phyloP scores from a whole-genome alignment of 2,888 invertebrate species.

The Pyrrhosoma nymphula region DNA sequence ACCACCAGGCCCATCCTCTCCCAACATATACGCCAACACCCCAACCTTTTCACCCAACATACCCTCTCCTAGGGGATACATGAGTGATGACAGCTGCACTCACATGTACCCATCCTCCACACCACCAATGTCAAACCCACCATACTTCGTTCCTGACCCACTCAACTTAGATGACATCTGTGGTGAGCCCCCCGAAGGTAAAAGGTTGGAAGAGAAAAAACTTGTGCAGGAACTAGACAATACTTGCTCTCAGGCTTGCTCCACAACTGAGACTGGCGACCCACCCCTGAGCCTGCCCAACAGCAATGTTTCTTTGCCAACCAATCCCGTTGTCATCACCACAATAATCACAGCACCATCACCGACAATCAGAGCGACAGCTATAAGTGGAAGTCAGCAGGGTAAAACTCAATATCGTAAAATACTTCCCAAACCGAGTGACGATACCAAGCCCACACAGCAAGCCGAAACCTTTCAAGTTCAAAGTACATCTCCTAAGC shows the following conservation, averaged over 20 bases:
- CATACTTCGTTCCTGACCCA: background rate
- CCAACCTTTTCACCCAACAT: constrained; percentile 45
- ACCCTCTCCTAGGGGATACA: background rate
- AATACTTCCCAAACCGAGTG: constrained; percentile 16
- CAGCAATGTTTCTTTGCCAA: background rate
- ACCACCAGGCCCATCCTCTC: constrained; percentile 30
- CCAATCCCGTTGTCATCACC: background rate
- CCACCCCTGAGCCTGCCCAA: background rate
- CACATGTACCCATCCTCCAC: background rate
- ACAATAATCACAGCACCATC: background rate
- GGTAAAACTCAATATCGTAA: background rate
- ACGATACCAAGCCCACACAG: background rate
- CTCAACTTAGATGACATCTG: background rate
- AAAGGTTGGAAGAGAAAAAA: background rate
- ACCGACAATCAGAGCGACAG: background rate
- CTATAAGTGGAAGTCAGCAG: background rate
- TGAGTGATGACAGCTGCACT: constrained; percentile 13
- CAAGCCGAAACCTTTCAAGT: background rate
- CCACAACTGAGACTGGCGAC: background rate
- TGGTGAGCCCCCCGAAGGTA: background rate
- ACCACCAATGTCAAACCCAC: background rate
- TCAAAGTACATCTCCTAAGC: background rate
- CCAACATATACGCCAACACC: constrained; percentile 33
- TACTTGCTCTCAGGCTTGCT: background rate
- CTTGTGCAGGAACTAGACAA: background rate